Evolutionary conservation across 2,797 vertebrate species (phyloP).

Genomic region (Numenius phaeopus): DNA sequence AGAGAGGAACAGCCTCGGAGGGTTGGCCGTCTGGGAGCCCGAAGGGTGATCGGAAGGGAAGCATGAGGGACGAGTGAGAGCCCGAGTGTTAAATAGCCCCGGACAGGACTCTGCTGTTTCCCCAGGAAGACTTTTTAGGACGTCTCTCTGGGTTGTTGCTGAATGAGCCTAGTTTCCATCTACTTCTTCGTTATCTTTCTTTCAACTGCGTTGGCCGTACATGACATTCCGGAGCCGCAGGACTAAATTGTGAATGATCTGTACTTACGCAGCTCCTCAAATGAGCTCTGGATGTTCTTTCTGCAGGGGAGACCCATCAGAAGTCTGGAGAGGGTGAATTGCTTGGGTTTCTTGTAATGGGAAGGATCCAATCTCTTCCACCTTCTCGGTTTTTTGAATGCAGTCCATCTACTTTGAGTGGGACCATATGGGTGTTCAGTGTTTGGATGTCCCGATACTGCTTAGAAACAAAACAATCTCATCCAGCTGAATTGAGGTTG

Average conservation of each 20-base stretch:
- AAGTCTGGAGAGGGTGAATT: background rate
- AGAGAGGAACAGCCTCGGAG: background rate
- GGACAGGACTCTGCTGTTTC: background rate
- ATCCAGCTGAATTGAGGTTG: background rate
- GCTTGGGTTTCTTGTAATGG: background rate
- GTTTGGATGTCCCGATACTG: background rate
- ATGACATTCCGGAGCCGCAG: background rate
- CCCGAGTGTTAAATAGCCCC: background rate
- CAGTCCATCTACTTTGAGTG: background rate
- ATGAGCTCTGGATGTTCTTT: background rate
- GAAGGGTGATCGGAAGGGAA: rapidly evolving
- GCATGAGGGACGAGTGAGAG: background rate
- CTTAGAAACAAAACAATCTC: conserved; percentile 10
- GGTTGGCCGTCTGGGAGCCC: background rate
- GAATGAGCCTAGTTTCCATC: background rate
- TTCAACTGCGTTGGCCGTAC: rapidly evolving
- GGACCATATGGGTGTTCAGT: background rate
- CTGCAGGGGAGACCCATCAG: background rate
- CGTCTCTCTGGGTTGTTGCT: background rate
- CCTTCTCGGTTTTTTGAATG: background rate
- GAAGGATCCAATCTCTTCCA: background rate
- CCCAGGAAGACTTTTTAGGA: background rate
- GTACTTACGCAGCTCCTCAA: background rate
- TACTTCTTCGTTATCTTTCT: background rate
- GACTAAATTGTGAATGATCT: background rate